Conservation (phyloP, 2,113 vertebrate genomes). For the Cariama cristata region DNA sequence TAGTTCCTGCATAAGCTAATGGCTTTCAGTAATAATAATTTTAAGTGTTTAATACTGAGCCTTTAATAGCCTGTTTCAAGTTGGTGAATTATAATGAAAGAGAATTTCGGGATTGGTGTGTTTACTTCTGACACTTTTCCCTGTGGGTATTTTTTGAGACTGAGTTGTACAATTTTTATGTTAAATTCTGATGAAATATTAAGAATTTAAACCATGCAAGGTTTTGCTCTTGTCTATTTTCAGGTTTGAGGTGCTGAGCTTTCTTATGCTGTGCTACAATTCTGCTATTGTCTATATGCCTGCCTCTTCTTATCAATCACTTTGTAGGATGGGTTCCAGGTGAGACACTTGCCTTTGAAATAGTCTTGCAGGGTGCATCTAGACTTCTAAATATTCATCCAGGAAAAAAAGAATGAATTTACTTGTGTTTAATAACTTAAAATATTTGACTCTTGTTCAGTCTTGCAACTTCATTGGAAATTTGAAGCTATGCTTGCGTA, state of each 20-base stretch:
- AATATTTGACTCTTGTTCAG: background rate
- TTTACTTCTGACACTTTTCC: background rate
- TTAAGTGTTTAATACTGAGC: background rate
- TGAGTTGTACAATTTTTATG: background rate
- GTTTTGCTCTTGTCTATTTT: slow-evolving; percentile 23
- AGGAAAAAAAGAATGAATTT: background rate
- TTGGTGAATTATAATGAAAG: background rate
- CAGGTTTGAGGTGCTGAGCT: slow-evolving; percentile 97
- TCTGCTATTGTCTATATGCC: slow-evolving; percentile 98
- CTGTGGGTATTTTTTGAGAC: background rate
- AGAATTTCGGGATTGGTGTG: background rate
- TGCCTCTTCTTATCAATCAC: slow-evolving; percentile 92
- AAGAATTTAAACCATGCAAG: background rate
- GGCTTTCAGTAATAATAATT: background rate
- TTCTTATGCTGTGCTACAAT: slow-evolving; percentile 99
- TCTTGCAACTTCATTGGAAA: background rate
- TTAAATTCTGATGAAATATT: background rate
- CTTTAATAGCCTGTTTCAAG: background rate
- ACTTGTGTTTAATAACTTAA: background rate
- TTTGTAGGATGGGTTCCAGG: slow-evolving; percentile 96
- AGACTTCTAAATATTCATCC: background rate
- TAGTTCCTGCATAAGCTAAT: background rate
- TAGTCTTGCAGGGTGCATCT: background rate
- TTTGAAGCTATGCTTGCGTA: background rate
- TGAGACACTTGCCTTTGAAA: slow-evolving; percentile 70